Base-by-base conservation (phyloP, 2,113 vertebrate species). In the Sebastes fasciatus region DNA sequence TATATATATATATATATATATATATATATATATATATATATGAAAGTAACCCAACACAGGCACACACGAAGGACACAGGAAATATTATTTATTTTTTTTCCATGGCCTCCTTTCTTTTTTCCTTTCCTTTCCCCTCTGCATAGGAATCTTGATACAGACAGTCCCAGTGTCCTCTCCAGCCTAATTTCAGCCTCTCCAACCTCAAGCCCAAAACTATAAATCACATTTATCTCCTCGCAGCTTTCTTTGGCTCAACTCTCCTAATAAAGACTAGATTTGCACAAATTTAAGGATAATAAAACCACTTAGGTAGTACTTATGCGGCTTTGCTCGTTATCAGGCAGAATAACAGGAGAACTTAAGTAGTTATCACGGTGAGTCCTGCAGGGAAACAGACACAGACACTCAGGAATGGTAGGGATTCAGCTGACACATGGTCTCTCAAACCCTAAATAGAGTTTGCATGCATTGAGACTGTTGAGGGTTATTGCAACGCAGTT, bases 401-500 rank as follows among this genome's bases (percentile, higher is more conserved):
- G 12, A 51, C 5, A 12, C 57, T 17, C 12, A 21, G 19, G 52
- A 54, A 10, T 14, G 45, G 12, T 23, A 61, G 8, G 45, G 68
- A 54, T 17, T 77, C 70, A 46, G 10, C 51, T 21, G 78, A 80
- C 45, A 77, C 34, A 62, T 19, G 42, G 57, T 60, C 52, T 21
- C n/a, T 66, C 45, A 45, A 13, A 65, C 57, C 71, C 68, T 75
- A 84, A 91, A 90, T 86, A 82, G 85, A 69, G 63, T 84, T 21
- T 17, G 70, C 82, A 34, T 46, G 66, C 12, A 11, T 71, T 23
- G 42, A 82, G 74, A 49, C 77, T 73, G 11, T 69, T 72, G 63
- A n/a, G 11, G 23, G 68, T 57, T 87, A 74, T 82, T 58, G 65
- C 83, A 83, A 82, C 10, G 76, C 75, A 3, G 45, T 67, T 75